Percentiles rank a stretch among this genome's conserved stretches.
Evolutionary conservation across 2,113 vertebrate genomes (phyloP).

Genomic region (Pterocles orientalis): DNA sequence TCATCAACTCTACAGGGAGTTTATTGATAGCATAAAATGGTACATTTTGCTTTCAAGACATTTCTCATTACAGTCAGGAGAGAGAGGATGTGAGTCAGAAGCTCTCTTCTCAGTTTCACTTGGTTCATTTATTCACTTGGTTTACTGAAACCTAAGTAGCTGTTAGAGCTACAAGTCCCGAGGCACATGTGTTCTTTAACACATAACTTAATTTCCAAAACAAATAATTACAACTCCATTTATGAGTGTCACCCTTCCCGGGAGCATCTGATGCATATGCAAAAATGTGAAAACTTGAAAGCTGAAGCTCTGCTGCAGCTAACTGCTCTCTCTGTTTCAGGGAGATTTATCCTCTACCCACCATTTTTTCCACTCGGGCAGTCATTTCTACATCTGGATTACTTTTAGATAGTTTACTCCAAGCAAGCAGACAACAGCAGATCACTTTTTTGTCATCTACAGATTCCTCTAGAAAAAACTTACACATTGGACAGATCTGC

Average conservation of each 20-base stretch:
- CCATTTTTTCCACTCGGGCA: neutral
- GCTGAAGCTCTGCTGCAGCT: neutral
- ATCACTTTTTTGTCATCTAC: neutral
- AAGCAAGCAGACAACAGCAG: neutral
- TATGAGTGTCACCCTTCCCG: constrained; percentile 31
- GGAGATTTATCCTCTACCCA: neutral
- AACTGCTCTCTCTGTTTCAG: neutral
- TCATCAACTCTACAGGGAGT: neutral
- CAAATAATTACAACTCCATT: constrained; percentile 50
- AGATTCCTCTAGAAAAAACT: neutral
- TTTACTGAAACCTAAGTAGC: constrained; percentile 65
- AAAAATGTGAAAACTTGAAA: neutral
- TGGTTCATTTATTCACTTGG: constrained; percentile 35
- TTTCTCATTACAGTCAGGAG: constrained; percentile 9
- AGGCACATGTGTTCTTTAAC: constrained; percentile 16
- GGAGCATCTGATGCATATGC: constrained; percentile 32
- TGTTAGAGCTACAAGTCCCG: constrained; percentile 39
- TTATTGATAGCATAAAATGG: constrained; percentile 19
- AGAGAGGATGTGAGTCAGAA: constrained; percentile 48
- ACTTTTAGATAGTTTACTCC: neutral
- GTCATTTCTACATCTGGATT: neutral
- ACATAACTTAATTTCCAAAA: constrained; percentile 64
- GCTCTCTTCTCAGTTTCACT: constrained; percentile 9
- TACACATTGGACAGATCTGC: neutral
- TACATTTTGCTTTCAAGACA: constrained; percentile 30